Evolutionary conservation across 2,888 invertebrate species (phyloP), one percentile per base, ranked within the genome.

Genomic region (Thereva nobilitata): DNA sequence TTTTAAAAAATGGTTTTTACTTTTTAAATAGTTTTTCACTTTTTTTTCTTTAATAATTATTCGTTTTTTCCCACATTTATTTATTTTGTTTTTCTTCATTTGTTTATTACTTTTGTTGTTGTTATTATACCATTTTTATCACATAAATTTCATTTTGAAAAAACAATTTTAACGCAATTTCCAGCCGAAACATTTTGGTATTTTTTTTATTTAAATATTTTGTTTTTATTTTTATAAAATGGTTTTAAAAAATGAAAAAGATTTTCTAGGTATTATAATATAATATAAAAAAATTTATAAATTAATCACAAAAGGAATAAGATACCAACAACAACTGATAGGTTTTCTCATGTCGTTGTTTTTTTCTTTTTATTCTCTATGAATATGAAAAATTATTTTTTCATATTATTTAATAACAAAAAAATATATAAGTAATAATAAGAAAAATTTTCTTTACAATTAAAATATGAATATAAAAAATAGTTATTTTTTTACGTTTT

Each of bases 401-500:
- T 50, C 57, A 44, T 38, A 50, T 50, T 34, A 23, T 23, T 50
- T 59, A 37, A n/a, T 61, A 61, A 61, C 61, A 61, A 49, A 61
- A 61, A 23, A 23, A 23, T 23, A 23, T 23, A 23, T 61, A n/a
- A 42, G 35, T 50, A 41, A 61, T 61, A 61, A 50, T 61, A 34
- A 57, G 50, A 59, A 59, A 49, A 50, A 38, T 45, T 59, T 50
- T 49, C 50, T 61, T 61, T 40, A 61, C 50, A 50, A 61, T 61
- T 61, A 61, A 61, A 61, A 61, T 64, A 64, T 64, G 53, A 64
- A 64, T 64, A 64, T 64, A 64, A 64, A 64, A 64, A 64, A 45
- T 45, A 45, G n/a, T 45, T 45, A 45, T 10, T 45, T 23, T 23
- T 23, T 23, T 23, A 23, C 23, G 23, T 23, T 23, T 23, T 23